Base-by-base conservation (phyloP, 2,113 vertebrate species). In the Myxocyprinus asiaticus region DNA sequence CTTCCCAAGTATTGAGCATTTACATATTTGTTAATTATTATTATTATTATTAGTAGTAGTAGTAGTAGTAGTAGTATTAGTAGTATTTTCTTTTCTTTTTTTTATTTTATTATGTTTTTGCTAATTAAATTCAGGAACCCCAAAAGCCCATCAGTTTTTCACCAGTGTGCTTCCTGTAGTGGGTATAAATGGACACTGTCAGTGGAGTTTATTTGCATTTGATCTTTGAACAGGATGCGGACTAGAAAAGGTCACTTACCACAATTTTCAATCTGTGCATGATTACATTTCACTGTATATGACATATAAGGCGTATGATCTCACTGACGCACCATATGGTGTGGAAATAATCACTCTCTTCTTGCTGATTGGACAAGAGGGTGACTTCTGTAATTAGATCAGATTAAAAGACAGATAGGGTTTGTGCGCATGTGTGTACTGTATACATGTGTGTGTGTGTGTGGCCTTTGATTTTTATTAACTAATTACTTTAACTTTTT, bases 361-460 rank as follows among this genome's bases (percentile, higher is more conserved):
- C 22, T 3, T 85, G 87, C 90, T 91, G 88, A 88, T 87, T 82
- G 80, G 85, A 82, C 88, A 65, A 78, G 44, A 82, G 87, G 84
- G 83, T 86, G 85, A 86, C 87, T 89, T 85, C 85, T 91, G 87
- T 90, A 86, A 91, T 91, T 88, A 88, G 87, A 92, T 88, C 85
- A 87, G 84, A 89, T 87, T 80, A 84, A 50, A 48, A 69, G 59
- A 65, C 58, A 33, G 71, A 67, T 78, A n/a, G 48, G 59, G 11
- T 15, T 64, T 50, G 66, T 62, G 45, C 62, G 53, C 43, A 8
- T 43, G 11, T 9, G 14, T 11, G 7, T 15, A 58, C 7, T 15
- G 6, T 4, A 5, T 48, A 6, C 9, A 48, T 9, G 6, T 7
- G 9, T 48, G 6, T 48, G 47, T 48, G 47, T 7, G 15, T 15